A percentile compares a stretch with the other conserved stretches of the same genome.
phyloP scores from a whole-genome alignment of 2,888 invertebrate genomes.

The Drosophila longiperda region DNA sequence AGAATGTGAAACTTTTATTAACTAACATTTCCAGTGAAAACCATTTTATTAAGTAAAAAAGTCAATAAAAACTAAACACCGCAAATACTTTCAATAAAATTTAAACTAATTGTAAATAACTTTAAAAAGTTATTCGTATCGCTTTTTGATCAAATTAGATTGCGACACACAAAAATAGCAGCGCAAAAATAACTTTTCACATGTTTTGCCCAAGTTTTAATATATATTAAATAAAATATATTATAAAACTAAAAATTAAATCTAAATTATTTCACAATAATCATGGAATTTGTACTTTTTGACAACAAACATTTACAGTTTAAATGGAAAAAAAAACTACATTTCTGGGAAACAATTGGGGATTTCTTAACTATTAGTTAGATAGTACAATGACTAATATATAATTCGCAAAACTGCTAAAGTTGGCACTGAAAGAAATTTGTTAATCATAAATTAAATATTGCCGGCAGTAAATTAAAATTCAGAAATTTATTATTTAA shows the following conservation, averaged over 20 bases:
- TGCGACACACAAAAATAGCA: background rate
- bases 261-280: background rate
- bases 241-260: too few relatives aligned
- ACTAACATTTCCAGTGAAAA: background rate
- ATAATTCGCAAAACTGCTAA: constrained; percentile 29
- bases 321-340: background rate
- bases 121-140: constrained; percentile 11
- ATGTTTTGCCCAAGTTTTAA: background rate
- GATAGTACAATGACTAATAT: constrained; percentile 21
- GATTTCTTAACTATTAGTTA: background rate
- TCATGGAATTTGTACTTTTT: background rate
- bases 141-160: constrained; percentile 8
- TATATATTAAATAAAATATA: background rate
- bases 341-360: background rate
- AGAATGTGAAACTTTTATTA: background rate
- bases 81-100: constrained; percentile 1
- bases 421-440: background rate
- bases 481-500: too few relatives aligned
- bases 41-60: background rate
- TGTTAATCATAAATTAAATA: background rate
- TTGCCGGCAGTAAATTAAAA: background rate
- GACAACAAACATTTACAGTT: background rate
- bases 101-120: constrained; percentile 2
- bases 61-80: background rate
- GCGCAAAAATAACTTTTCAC: background rate